Evolutionary conservation across 2,888 invertebrate genomes (phyloP), one percentile per base, ranked within the genome.

Genomic region (Balanococcus diminutus): DNA sequence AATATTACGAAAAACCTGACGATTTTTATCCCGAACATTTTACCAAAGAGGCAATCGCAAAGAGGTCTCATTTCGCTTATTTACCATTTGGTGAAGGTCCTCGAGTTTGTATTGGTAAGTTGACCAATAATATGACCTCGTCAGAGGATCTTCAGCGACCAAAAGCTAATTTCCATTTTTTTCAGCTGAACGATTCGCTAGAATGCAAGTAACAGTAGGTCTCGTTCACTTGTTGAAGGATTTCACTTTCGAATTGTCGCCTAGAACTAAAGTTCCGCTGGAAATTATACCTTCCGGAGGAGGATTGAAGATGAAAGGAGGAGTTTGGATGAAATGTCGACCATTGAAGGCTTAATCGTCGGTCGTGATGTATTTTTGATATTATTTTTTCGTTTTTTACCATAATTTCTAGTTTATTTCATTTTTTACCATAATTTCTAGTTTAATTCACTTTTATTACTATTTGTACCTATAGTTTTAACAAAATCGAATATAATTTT

Each of bases 11-110:
- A 2, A 89, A 91, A 84, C 91, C 91, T 0, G 89, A 90, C 42
- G 89, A 88, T 87, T 91, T 91, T 87, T 89, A 91, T 87, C 91
- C 91, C 0, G 90, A 91, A 85, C 88, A 91, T 84, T 91, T 91
- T 88, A 87, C 0, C 89, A 89, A 1, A 3, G 90, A 90, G 16
- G 89, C 89, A 11, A 90, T 90, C 86, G 88, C 87, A 3, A 87
- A 87, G 1, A 88, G 89, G 16, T 88, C 88, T 14, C 42, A 88
- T 86, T 88, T 89, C 88, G 87, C 88, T 3, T 90, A 89, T 88
- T 86, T 90, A 88, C 90, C 90, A 0, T 90, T 90, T 86, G 90
- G 90, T 16, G 89, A 89, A 85, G 90, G 90, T 11, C 90, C 90
- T 1, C 88, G 89, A 36, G 89, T 89, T 86, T 90, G 90, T 87